Conservation (phyloP, 2,888 invertebrate species). For the Ornithoptera alexandrae region DNA sequence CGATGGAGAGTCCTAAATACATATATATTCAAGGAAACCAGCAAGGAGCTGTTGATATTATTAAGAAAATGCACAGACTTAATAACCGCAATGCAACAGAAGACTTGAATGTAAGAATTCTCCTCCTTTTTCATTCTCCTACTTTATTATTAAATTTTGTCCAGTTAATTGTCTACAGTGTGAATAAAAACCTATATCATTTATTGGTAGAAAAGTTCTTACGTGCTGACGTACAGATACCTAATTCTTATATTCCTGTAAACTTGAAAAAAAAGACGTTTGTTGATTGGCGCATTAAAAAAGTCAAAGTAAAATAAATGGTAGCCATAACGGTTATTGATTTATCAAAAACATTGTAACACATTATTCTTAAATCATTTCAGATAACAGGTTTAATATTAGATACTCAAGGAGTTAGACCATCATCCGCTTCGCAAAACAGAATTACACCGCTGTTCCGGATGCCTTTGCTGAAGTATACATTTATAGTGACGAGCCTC, state of each 20-base stretch:
- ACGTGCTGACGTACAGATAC: not conserved
- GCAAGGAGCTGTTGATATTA: slow-evolving; percentile 73
- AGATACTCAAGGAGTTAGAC: slow-evolving; percentile 47
- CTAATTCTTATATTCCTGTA: not conserved
- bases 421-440: slow-evolving; percentile 39
- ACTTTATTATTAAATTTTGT: not conserved
- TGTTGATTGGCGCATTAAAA: no score
- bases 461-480: slow-evolving; percentile 70
- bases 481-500: slow-evolving; percentile 68
- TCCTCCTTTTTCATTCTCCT: not conserved
- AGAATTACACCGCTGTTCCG: slow-evolving; percentile 75
- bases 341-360: not conserved
- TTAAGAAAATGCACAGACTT: slow-evolving; percentile 53
- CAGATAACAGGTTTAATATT: slow-evolving; percentile 45
- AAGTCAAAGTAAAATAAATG: no score
- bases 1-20: slow-evolving; percentile 90
- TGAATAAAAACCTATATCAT: not conserved
- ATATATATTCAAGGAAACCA: slow-evolving; percentile 79
- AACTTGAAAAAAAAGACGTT: not conserved
- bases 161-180: no score
- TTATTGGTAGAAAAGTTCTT: not conserved
- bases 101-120: slow-evolving; percentile 48
- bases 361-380: slow-evolving; percentile 21
- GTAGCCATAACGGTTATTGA: not conserved
- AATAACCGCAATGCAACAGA: slow-evolving; percentile 46